A percentile compares a stretch with the other conserved stretches of the same genome.
phyloP scores from a whole-genome alignment of 2,888 invertebrate species.

The Andrena trimmerana region DNA sequence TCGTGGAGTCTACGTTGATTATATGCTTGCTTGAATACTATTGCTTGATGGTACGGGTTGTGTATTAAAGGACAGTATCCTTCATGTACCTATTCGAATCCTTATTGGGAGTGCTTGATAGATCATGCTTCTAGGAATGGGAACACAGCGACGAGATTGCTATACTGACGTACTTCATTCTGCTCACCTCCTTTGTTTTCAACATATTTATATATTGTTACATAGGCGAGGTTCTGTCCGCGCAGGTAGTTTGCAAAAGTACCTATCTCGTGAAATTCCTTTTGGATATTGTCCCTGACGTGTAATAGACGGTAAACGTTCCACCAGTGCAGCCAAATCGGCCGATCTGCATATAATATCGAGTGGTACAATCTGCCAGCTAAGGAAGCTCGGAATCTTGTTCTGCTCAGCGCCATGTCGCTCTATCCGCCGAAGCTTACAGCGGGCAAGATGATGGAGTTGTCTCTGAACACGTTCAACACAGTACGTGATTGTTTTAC shows the following conservation, averaged over 20 bases:
- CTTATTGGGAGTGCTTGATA: background rate
- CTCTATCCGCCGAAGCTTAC: slow-evolving; percentile 71
- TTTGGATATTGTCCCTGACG: background rate
- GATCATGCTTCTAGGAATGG: slow-evolving; percentile 50
- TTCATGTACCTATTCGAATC: background rate
- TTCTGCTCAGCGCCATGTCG: slow-evolving; percentile 69
- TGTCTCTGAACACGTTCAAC: slow-evolving; percentile 72
- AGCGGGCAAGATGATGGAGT: slow-evolving; percentile 74
- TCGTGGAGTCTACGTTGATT: slow-evolving; percentile 77
- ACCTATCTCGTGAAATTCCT: too few species aligned
- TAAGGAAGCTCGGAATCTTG: slow-evolving; percentile 56
- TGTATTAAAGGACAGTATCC: background rate
- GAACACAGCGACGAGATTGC: slow-evolving; percentile 16
- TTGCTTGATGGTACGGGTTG: slow-evolving; percentile 72
- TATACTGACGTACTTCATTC: background rate
- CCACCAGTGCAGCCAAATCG: slow-evolving; percentile 55
- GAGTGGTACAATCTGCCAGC: slow-evolving; percentile 64
- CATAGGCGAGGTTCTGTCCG: slow-evolving; percentile 57
- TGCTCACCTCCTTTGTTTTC: slow-evolving; percentile 33
- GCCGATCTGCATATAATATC: slow-evolving; percentile 54
- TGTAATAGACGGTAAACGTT: slow-evolving; percentile 24
- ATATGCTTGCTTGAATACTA: slow-evolving; percentile 80
- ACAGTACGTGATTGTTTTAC: slow-evolving; percentile 25
- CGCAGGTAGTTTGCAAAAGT: slow-evolving; percentile 50
- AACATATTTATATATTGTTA: slow-evolving; percentile 64